Base-by-base conservation (phyloP, 2,888 invertebrate species). In the Amiota communis region DNA sequence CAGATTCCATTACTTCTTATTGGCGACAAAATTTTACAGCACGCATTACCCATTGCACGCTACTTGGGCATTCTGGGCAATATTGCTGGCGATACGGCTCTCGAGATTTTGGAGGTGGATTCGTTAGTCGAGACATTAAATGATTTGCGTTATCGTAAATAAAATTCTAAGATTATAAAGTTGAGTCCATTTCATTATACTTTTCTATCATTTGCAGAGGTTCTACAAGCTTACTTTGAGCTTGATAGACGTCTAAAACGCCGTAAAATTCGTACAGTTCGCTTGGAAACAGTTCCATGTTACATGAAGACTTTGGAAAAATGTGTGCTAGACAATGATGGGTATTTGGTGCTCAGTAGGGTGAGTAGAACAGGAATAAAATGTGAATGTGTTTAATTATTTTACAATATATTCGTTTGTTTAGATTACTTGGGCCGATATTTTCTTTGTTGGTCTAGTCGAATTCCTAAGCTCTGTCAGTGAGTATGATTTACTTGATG, bases 361-460 rank as follows among this genome's bases (percentile, higher is more conserved):
- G 64, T 64, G 17, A n/a, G 64, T 15, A 6, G 9, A 53, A n/a
- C n/a, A n/a, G 10, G 6, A 36, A 36, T 2, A 36, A 36, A 36
- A 36, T 6, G 8, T n/a, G 23, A 23, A 23, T 12, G n/a, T 53
- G 10, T 15, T 1, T 9, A 2, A 53, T 10, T 53, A 1, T n/a
- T 1, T 1, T 8, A 53, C 12, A 11, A 53, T 53, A 15, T 53
- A 8, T 53, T 53, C 2, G 53, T 13, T 53, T 53, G 6, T 36
- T 53, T 15, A 64, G 64, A n/a, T 64, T 8, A 64, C 64, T 8
- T 64, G 64, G 64, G 48, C 47, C 8, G 64, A 64, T 47, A 64
- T 64, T 6, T 64, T 46, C 15, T 64, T 64, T 12, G 59, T 20
- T 8, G 59, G 59, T n/a, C 12, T 64, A n/a, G 11, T 64, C 11